Percentiles rank a stretch among this genome's conserved stretches.
These are phyloP conservation scores for Alethe diademata DNA, from an alignment of 2,113 vertebrate species.

Conservation along the genomic window DNA sequence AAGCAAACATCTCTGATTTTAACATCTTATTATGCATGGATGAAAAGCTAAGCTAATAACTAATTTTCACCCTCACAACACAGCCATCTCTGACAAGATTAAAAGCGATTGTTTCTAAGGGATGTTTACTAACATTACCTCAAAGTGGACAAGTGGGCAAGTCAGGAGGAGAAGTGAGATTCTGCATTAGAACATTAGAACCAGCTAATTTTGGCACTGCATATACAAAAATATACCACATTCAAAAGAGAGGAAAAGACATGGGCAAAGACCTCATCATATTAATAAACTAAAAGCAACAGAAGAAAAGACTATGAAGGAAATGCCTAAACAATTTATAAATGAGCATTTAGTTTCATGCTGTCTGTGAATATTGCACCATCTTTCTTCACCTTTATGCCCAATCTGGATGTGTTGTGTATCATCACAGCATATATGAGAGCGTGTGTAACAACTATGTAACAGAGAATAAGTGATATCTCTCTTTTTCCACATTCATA, in stretches of 20 bases:
- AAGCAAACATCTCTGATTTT: conserved; percentile 55
- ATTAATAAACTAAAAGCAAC: background rate
- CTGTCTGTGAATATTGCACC: background rate
- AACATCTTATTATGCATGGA: conserved; percentile 55
- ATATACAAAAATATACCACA: background rate
- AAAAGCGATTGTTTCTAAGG: conserved; percentile 41
- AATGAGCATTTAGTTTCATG: background rate
- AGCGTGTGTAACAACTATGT: background rate
- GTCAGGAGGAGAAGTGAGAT: background rate
- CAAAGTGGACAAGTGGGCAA: conserved; percentile 18
- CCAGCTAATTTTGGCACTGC: background rate
- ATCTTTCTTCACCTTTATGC: background rate
- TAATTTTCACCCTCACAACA: conserved; percentile 56
- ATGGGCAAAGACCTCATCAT: background rate
- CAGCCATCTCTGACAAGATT: conserved; percentile 26
- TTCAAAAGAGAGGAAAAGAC: background rate
- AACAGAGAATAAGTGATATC: background rate
- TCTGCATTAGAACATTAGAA: conserved; percentile 13
- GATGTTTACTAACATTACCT: conserved; percentile 37
- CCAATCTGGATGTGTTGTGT: background rate
- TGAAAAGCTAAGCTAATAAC: conserved; percentile 65
- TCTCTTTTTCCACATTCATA: background rate
- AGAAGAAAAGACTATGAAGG: background rate
- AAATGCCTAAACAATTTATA: background rate
- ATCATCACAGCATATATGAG: background rate